Percentiles rank a stretch among this genome's conserved stretches.
Evolutionary conservation across 1,140 invertebrate species (phyloP).

Genomic region (Cydia splendana): DNA sequence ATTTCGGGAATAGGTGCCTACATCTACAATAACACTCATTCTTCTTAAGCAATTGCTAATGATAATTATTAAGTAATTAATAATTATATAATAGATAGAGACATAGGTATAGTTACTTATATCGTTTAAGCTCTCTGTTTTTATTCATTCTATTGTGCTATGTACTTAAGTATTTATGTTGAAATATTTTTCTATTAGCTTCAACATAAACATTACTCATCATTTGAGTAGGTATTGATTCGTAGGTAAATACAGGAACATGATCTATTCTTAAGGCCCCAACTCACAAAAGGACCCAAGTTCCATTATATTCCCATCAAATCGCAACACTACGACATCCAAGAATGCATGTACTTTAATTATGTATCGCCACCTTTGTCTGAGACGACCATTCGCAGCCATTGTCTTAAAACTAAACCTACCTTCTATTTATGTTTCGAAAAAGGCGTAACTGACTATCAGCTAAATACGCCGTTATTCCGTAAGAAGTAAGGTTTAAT

Average conservation of each 20-base stretch:
- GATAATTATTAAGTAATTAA: too few relatives aligned
- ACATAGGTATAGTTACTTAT: too few relatives aligned
- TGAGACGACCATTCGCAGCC: background rate
- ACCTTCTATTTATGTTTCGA: background rate
- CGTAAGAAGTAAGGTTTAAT: background rate
- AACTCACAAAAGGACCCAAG: background rate
- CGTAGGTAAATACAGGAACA: background rate
- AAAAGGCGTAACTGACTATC: background rate
- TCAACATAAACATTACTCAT: too few relatives aligned
- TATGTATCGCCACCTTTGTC: constrained; percentile 6
- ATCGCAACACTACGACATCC: background rate
- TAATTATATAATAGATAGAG: too few relatives aligned
- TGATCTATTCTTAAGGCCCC: background rate
- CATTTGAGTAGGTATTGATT: too few relatives aligned
- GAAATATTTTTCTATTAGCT: too few relatives aligned
- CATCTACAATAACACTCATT: too few relatives aligned
- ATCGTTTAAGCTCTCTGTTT: too few relatives aligned
- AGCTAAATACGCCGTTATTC: background rate
- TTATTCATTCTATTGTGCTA: too few relatives aligned
- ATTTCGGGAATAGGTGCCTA: too few relatives aligned
- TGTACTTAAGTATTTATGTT: too few relatives aligned
- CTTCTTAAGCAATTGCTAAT: too few relatives aligned
- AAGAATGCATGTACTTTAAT: constrained; percentile 2
- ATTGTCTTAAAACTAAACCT: constrained; percentile 21
- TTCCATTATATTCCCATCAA: background rate